Conservation (phyloP, 2,113 vertebrate genomes). For the Syngnathus scovelli region DNA sequence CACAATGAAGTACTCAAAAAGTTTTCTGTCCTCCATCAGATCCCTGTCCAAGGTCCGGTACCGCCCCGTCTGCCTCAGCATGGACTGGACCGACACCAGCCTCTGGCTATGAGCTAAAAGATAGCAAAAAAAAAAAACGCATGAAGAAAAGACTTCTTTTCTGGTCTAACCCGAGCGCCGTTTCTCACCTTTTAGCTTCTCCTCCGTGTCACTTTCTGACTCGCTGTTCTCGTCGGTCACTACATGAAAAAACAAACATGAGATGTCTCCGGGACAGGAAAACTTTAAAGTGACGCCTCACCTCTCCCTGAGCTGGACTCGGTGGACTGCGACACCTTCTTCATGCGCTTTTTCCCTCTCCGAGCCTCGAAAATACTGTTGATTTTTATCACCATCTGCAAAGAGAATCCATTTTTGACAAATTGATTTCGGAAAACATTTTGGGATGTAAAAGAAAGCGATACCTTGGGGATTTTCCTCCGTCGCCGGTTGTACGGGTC, state of each 20-base stretch:
- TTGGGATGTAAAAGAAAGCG: neutral
- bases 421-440: conserved; percentile 14
- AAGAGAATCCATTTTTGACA: conserved; percentile 3
- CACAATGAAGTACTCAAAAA: conserved; percentile 93
- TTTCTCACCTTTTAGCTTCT: conserved; percentile 88
- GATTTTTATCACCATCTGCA: conserved; percentile 90
- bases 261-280: neutral
- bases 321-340: conserved; percentile 86
- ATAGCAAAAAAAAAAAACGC: conserved; percentile 12
- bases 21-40: conserved; percentile 84
- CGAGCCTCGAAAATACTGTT: conserved; percentile 89
- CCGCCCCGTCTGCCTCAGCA: conserved; percentile 80
- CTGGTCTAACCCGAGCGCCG: neutral
- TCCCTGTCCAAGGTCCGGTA: conserved; percentile 83
- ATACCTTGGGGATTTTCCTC: conserved; percentile 93
- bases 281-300: conserved; percentile 40
- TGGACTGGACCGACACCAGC: conserved; percentile 87
- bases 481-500: conserved; percentile 86
- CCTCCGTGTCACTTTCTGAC: conserved; percentile 93
- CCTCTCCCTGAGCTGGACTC: conserved; percentile 92
- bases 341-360: conserved; percentile 91
- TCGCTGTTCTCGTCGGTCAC: conserved; percentile 96
- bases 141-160: neutral
- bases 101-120: conserved; percentile 85
- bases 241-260: conserved; percentile 32